Percentiles rank a stretch among this genome's conserved stretches.
Evolutionary conservation across 1,140 invertebrate genomes (phyloP).

Genomic region (Drosophila ogumai): DNA sequence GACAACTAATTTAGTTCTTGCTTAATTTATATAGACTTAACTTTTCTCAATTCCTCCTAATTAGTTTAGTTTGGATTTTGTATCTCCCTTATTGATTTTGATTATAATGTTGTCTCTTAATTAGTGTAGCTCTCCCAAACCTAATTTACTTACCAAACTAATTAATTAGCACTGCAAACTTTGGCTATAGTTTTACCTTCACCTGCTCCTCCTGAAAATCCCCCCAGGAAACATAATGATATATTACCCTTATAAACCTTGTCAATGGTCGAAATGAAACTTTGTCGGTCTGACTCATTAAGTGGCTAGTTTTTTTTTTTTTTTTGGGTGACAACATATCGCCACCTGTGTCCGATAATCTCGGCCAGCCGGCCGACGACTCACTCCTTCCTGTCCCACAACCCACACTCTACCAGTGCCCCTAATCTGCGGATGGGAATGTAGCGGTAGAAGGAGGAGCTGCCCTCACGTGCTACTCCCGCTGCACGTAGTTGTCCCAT

Average conservation of each 20-base stretch:
- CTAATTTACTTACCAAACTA: not conserved
- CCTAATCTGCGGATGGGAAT: constrained; percentile 20
- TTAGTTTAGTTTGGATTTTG: not conserved
- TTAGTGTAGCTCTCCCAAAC: not conserved
- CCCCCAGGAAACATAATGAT: not conserved
- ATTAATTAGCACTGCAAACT: not conserved
- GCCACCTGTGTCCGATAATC: constrained; percentile 18
- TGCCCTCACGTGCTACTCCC: constrained; percentile 15
- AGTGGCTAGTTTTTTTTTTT: not conserved
- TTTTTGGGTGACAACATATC: constrained; percentile 1
- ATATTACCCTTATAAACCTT: not conserved
- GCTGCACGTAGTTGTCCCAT: constrained; percentile 26
- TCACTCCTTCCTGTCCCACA: constrained; percentile 6
- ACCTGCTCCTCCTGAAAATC: not conserved
- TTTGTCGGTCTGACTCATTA: constrained; percentile 8
- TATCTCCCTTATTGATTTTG: too few relatives aligned
- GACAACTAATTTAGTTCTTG: too few relatives aligned
- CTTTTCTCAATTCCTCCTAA: not conserved
- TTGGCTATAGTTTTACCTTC: not conserved
- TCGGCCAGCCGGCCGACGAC: not conserved
- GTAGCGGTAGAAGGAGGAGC: not conserved
- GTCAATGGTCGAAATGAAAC: not conserved
- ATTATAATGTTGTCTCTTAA: not conserved
- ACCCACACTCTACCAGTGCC: constrained; percentile 1
- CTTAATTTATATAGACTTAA: too few relatives aligned